These are phyloP conservation scores for Python bivittatus DNA, from an alignment of 2,113 vertebrate genomes.

Conservation along the genomic window DNA sequence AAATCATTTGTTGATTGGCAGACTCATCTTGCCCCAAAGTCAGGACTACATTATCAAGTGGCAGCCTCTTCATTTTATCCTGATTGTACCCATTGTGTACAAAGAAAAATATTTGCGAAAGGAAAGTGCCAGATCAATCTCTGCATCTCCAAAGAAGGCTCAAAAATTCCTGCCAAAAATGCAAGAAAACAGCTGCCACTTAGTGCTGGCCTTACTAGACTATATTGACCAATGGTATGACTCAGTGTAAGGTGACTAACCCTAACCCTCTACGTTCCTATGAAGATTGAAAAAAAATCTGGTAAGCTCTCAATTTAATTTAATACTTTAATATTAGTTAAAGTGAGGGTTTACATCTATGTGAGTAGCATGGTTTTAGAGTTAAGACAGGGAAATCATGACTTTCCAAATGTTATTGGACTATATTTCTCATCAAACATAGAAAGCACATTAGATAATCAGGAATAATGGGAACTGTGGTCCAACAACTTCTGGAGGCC, in stretches of 20 bases:
- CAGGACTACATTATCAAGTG: background rate
- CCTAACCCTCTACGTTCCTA: background rate
- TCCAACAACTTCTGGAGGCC: background rate
- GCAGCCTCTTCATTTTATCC: background rate
- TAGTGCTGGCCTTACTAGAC: background rate
- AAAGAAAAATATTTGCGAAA: background rate
- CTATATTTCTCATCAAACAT: background rate
- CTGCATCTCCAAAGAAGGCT: background rate
- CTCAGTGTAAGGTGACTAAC: background rate
- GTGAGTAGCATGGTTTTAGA: background rate
- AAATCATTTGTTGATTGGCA: background rate
- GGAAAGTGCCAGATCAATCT: background rate
- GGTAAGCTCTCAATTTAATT: background rate
- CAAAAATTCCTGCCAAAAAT: background rate
- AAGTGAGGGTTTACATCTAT: background rate
- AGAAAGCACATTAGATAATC: background rate
- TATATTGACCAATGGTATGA: background rate
- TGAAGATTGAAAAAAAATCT: background rate
- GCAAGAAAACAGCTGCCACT: background rate
- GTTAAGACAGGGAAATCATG: too few species aligned
- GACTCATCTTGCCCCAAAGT: background rate
- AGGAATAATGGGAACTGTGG: background rate
- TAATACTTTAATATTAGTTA: background rate
- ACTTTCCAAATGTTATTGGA: background rate
- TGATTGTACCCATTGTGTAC: background rate